Evolutionary conservation across 2,113 vertebrate species (phyloP).

Genomic region (Hemibagrus wyckioides): DNA sequence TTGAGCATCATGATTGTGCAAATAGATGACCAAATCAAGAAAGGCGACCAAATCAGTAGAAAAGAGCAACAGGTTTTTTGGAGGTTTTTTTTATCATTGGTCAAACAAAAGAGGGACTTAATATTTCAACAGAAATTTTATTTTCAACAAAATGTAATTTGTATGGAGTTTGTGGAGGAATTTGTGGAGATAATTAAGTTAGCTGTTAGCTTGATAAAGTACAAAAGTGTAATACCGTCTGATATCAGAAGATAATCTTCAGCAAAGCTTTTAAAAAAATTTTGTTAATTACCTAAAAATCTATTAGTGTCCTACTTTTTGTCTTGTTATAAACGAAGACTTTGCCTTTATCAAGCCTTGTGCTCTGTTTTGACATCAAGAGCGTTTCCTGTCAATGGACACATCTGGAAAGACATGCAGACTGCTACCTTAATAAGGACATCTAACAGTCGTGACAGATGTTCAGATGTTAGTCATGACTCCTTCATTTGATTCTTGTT

Average conservation of each 20-base stretch:
- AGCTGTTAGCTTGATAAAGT: too few species aligned
- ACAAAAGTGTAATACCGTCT: too few species aligned
- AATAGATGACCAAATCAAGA: not conserved
- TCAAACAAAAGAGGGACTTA: not conserved
- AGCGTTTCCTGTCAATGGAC: conserved; percentile 38
- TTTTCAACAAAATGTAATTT: not conserved
- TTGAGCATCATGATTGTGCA: not conserved
- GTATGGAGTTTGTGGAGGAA: not conserved
- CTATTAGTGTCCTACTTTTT: not conserved
- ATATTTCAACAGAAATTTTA: too few species aligned
- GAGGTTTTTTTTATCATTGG: not conserved
- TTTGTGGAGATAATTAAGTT: not conserved
- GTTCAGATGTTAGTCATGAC: conserved; percentile 29
- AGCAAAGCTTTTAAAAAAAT: not conserved
- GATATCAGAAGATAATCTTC: too few species aligned
- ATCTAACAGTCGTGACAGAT: conserved; percentile 37
- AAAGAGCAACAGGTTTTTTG: too few species aligned
- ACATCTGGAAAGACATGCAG: conserved; percentile 39
- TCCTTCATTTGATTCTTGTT: conserved; percentile 9
- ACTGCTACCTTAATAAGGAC: conserved; percentile 39
- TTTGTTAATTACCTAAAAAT: not conserved
- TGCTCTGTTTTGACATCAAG: conserved; percentile 1
- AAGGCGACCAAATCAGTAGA: too few species aligned
- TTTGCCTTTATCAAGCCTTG: not conserved
- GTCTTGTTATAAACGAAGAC: not conserved